Conservation (phyloP, 2,113 vertebrate genomes). For the Hemiprocne comata region DNA sequence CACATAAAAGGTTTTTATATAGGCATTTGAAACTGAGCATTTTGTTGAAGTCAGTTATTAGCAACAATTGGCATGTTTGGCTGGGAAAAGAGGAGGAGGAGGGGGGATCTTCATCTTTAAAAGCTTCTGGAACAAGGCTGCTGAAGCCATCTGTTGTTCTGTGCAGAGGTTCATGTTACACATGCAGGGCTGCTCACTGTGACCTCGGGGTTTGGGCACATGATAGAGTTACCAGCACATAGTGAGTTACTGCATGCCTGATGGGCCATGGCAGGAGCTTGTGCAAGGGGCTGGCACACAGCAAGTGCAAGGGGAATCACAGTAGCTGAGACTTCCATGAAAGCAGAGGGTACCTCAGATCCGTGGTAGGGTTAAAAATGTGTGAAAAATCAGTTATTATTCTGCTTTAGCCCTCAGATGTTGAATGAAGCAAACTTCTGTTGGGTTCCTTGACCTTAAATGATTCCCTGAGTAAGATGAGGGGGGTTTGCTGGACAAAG, state of each 20-base stretch:
- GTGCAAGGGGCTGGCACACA: not conserved
- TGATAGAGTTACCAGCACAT: not conserved
- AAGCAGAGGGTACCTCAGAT: not conserved
- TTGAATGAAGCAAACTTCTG: conserved; percentile 31
- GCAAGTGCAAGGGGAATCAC: not conserved
- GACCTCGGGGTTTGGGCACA: not conserved
- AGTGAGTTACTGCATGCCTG: not conserved
- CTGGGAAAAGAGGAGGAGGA: not conserved
- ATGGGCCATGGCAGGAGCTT: not conserved
- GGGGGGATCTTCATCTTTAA: not conserved
- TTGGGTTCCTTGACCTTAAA: conserved; percentile 26
- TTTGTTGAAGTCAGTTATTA: not conserved
- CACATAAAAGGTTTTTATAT: not conserved
- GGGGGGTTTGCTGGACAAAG: conserved; percentile 35
- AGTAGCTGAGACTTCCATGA: not conserved
- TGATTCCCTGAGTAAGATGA: conserved; percentile 37
- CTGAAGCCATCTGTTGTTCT: conserved; percentile 41
- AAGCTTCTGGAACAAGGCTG: not conserved
- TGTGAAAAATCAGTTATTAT: conserved; percentile 43
- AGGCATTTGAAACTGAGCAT: not conserved
- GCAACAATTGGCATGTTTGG: not conserved
- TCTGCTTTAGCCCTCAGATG: not conserved
- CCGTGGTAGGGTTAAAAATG: conserved; percentile 1
- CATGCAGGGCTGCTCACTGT: not conserved
- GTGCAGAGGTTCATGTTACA: not conserved